These are phyloP conservation scores for Columba janthina DNA, from an alignment of 2,113 vertebrate species.

Conservation along the genomic window DNA sequence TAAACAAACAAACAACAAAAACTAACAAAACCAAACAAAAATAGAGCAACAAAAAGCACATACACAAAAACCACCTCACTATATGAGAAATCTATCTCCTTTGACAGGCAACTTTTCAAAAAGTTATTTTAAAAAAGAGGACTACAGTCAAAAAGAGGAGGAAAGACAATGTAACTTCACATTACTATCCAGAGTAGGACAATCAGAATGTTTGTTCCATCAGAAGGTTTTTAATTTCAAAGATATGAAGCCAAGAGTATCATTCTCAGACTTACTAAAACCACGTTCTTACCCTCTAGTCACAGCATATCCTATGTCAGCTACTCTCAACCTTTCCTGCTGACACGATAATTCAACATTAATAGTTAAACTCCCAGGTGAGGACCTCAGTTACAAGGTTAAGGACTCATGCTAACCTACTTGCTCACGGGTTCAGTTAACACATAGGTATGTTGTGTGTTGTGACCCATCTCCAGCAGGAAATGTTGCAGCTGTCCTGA, in stretches of 20 bases:
- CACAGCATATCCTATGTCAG: not conserved
- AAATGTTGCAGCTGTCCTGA: not conserved
- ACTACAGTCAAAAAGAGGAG: not conserved
- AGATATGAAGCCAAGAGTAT: not conserved
- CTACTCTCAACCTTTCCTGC: not conserved
- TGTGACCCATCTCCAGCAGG: not conserved
- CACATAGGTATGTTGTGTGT: not conserved
- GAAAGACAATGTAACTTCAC: fast-evolving
- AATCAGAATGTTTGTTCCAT: not conserved
- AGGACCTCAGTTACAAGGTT: not conserved
- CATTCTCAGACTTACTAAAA: not conserved
- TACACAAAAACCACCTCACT: too few relatives aligned
- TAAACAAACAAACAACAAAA: not conserved
- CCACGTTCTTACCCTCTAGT: not conserved
- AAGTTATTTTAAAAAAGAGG: not conserved
- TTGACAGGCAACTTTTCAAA: not conserved
- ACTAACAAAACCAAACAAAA: too few relatives aligned
- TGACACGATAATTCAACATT: not conserved
- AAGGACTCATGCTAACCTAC: not conserved
- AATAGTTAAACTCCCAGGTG: not conserved
- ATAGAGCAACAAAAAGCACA: too few relatives aligned
- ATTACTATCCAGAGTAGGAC: fast-evolving
- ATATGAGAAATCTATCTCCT: not conserved
- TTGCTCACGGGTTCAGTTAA: slow-evolving; percentile 15
- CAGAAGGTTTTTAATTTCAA: not conserved